Conservation (phyloP, 2,888 invertebrate genomes). For the Microctonus brassicae region DNA sequence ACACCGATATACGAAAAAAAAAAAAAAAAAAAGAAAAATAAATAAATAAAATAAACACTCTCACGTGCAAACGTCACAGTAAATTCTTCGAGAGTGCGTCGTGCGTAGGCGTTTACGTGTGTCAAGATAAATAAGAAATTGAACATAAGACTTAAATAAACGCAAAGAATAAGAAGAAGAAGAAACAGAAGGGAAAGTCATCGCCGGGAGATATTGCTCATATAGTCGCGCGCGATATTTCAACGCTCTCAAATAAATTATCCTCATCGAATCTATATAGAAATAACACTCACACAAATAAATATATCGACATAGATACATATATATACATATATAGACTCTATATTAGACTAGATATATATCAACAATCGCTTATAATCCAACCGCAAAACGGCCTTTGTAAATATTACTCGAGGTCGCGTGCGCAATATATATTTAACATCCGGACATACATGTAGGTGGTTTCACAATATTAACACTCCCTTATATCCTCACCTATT, state of each 20-base stretch:
- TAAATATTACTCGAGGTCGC: not conserved
- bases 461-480: not conserved
- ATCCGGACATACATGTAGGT: not conserved
- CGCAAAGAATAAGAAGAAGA: not conserved
- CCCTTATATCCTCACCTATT: no score
- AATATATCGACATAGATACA: not conserved
- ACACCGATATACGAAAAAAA: not conserved
- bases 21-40: not conserved
- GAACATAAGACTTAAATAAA: not conserved
- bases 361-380: conserved; percentile 10
- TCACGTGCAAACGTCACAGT: conserved; percentile 1
- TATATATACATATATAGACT: no score
- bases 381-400: not conserved
- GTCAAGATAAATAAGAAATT: conserved; percentile 22
- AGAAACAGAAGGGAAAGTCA: conserved; percentile 21
- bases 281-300: not conserved
- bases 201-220: conserved; percentile 14
- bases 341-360: no score
- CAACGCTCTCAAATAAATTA: conserved; percentile 11
- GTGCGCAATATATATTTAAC: not conserved
- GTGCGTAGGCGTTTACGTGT: conserved; percentile 4
- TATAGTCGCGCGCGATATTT: conserved; percentile 20
- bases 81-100: conserved; percentile 1
- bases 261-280: not conserved
- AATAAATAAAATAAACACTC: not conserved